Evolutionary conservation across 2,113 vertebrate species (phyloP).

Genomic region (Agelaius tricolor): DNA sequence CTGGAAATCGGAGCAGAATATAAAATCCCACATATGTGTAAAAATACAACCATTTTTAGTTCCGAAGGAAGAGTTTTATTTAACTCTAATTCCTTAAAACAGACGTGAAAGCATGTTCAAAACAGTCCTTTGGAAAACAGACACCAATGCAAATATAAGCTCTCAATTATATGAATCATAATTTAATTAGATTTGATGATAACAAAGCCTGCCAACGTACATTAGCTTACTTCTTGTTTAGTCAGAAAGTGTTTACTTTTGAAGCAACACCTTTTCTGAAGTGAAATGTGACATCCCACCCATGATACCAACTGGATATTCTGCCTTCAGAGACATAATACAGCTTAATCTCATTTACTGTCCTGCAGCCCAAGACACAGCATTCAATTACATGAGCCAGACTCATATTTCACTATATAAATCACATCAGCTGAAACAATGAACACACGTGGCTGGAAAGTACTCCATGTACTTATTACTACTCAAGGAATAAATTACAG

Average conservation of each 20-base stretch:
- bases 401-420: conserved; percentile 53
- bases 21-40: not conserved
- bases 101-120: not conserved
- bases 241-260: conserved; percentile 3
- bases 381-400: conserved; percentile 44
- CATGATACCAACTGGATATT: not conserved
- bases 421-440: conserved; percentile 52
- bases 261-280: not conserved
- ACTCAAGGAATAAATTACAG: conserved; percentile 41
- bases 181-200: not conserved
- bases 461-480: conserved; percentile 46
- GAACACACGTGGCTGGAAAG: conserved; percentile 40
- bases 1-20: not conserved
- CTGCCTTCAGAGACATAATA: conserved; percentile 13
- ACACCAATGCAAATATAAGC: not conserved
- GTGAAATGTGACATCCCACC: not conserved
- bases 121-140: not conserved
- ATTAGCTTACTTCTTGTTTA: not conserved
- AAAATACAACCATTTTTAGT: not conserved
- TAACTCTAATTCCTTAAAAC: not conserved
- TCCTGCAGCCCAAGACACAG: conserved; percentile 17
- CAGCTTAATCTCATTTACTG: conserved; percentile 44
- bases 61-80: not conserved
- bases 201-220: not conserved
- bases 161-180: conserved; percentile 18